Evolutionary conservation across 2,888 invertebrate genomes (phyloP).

Genomic region (Globia sparganii): DNA sequence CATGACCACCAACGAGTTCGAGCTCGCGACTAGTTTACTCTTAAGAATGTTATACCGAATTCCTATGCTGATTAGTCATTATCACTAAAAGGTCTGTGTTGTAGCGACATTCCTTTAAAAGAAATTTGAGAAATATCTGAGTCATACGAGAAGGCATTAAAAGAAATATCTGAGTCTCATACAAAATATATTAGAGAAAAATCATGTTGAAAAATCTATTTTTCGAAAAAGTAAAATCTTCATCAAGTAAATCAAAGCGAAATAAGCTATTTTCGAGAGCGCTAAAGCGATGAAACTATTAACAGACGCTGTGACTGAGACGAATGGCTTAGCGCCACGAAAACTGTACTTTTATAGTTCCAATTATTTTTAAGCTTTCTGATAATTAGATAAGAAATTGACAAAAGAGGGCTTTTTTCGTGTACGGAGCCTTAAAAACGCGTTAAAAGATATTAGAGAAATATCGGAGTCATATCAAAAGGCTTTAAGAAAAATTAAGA

Average conservation of each 20-base stretch:
- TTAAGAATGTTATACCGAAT: constrained; percentile 22
- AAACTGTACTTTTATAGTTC: too few relatives aligned
- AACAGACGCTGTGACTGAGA: too few relatives aligned
- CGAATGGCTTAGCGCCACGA: too few relatives aligned
- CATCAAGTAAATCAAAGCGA: neutral
- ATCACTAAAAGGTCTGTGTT: neutral
- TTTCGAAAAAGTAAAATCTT: neutral
- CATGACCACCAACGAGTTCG: too few relatives aligned
- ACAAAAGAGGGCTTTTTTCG: too few relatives aligned
- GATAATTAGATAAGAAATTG: too few relatives aligned
- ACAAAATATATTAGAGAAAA: too few relatives aligned
- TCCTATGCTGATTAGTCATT: constrained; percentile 30
- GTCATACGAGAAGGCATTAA: constrained; percentile 1
- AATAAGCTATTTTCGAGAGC: neutral
- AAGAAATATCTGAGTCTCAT: neutral
- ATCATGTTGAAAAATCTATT: too few relatives aligned
- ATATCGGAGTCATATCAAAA: neutral
- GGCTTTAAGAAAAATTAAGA: neutral
- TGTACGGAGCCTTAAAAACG: too few relatives aligned
- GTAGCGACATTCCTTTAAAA: constrained; percentile 25
- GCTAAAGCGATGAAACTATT: too few relatives aligned
- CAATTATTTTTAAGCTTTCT: too few relatives aligned
- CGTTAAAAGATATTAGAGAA: neutral
- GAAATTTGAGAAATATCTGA: constrained; percentile 10
- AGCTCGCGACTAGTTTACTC: too few relatives aligned